Percentiles rank a stretch among this genome's conserved stretches.
These are phyloP conservation scores for Melanotaenia duboulayi DNA, from an alignment of 2,113 vertebrate genomes.

Conservation along the genomic window DNA sequence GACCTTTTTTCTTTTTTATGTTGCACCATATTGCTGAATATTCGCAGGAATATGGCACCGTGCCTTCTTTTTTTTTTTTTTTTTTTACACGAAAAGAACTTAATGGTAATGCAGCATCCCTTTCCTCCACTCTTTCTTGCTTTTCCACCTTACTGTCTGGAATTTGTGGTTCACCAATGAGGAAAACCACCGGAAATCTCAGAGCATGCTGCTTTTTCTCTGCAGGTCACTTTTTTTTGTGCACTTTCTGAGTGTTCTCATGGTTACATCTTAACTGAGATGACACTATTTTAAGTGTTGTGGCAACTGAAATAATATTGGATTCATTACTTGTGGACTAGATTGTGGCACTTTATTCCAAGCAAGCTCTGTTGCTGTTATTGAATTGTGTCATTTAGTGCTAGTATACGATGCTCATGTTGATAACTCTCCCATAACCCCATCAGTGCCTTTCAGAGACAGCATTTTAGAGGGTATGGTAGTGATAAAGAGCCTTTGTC, in stretches of 20 bases:
- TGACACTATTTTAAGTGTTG: not conserved
- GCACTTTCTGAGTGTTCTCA: not conserved
- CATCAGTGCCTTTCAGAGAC: slow-evolving; percentile 59
- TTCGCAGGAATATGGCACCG: not conserved
- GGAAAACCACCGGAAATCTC: slow-evolving; percentile 31
- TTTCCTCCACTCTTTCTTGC: not conserved
- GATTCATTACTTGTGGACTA: not conserved
- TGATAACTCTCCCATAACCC: slow-evolving; percentile 46
- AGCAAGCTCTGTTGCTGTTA: not conserved
- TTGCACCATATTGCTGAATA: not conserved
- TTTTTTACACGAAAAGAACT: slow-evolving; percentile 1
- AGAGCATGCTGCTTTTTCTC: slow-evolving; percentile 23
- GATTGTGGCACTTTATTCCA: not conserved
- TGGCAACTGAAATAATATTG: slow-evolving; percentile 7
- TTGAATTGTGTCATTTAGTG: slow-evolving; percentile 1
- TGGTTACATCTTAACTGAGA: not conserved
- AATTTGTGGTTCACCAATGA: slow-evolving; percentile 10
- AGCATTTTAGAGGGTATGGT: slow-evolving; percentile 31
- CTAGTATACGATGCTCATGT: slow-evolving; percentile 23
- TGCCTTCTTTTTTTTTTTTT: not conserved
- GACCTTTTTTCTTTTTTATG: too few species aligned
- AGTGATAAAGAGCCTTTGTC: slow-evolving; percentile 75
- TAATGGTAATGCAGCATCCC: slow-evolving; percentile 44
- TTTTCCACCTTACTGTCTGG: slow-evolving; percentile 4
- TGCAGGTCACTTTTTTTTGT: not conserved